A percentile compares a stretch with the other conserved stretches of the same genome.
Conservation (phyloP, 92 coral and sea anemone genomes). For the Epizoanthus scotinus region DNA sequence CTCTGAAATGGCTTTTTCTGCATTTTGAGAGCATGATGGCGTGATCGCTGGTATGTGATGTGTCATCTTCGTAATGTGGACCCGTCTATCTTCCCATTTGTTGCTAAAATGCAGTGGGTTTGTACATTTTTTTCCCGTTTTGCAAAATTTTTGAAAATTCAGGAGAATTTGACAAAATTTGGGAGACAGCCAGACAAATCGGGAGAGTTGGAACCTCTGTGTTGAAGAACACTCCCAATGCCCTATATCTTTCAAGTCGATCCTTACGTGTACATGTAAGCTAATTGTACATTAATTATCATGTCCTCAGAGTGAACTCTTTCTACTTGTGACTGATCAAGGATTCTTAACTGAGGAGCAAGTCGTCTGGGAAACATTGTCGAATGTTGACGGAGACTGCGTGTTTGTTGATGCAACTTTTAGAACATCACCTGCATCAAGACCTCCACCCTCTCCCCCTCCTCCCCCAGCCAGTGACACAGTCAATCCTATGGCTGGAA, state of each 20-base stretch:
- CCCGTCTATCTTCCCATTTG: too few relatives aligned
- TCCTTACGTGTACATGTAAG: background rate
- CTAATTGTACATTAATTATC: background rate
- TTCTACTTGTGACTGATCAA: constrained; percentile 94
- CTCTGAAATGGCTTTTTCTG: too few relatives aligned
- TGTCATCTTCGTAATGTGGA: too few relatives aligned
- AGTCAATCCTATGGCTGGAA: constrained; percentile 39
- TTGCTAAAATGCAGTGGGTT: too few relatives aligned
- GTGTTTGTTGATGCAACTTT: constrained; percentile 86
- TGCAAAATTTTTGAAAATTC: too few relatives aligned
- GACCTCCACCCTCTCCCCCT: constrained; percentile 43
- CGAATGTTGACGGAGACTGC: constrained; percentile 94
- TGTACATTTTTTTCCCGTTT: too few relatives aligned
- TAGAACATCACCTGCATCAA: constrained; percentile 59
- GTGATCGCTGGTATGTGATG: too few relatives aligned
- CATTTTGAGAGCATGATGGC: too few relatives aligned
- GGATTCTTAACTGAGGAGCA: constrained; percentile 96
- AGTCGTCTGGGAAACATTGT: constrained; percentile 92
- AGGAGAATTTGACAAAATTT: too few relatives aligned
- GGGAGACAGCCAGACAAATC: too few relatives aligned
- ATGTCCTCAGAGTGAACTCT: constrained; percentile 75
- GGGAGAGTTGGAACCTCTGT: too few relatives aligned
- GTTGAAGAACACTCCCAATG: too few relatives aligned
- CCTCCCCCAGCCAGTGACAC: constrained; percentile 30
- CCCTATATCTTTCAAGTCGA: background rate